Evolutionary conservation across 2,113 vertebrate genomes (phyloP), one percentile per base, ranked within the genome.

Genomic region (Lasiurus cinereus): DNA sequence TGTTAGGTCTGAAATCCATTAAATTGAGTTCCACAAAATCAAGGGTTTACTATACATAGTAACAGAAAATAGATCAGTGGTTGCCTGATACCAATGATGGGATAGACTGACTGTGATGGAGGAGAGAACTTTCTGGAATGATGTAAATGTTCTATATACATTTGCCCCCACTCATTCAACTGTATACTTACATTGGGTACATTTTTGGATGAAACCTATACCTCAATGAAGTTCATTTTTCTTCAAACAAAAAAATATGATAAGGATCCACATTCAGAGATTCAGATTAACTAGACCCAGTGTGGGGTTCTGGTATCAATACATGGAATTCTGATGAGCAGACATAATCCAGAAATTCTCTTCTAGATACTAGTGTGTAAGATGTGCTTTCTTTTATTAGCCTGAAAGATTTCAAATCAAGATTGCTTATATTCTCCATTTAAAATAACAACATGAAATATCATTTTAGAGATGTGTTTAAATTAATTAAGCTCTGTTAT

Each of bases 231-330:
- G n/a, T 24, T 72, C 13, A 77, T 66, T 56, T 48, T 31, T 16
- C 59, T 69, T 33, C 24, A 50, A 85, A 74, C 3, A n/a, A 73
- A 73, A 9, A 31, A 29, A 31, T 59, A 3, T n/a, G 4, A 31
- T 78, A 21, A 92, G 13, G 8, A 31, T n/a, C 21, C 22, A 27
- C 5, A 52, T 59, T 10, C 62, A 86, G 29, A 73, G 48, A 82
- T 94, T 91, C 62, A 94, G 31, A 74, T 43, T 76, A 83, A 77
- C 46, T n/a, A 84, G n/a, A 52, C 29, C 72, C 73, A 62, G 4
- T 33, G 43, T 70, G 10, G 11, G 11, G 18, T 88, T 18, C 21
- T 50, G 13, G 18, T 36, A 64, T 54, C 39, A 90, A 8, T 59
- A 50, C 22, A 79, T 48, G 18, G 16, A 9, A 27, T 83, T 88